Percentiles rank a stretch among this genome's conserved stretches.
These are phyloP conservation scores for Ricordea florida DNA, from an alignment of 92 coral and sea anemone species.

Conservation along the genomic window DNA sequence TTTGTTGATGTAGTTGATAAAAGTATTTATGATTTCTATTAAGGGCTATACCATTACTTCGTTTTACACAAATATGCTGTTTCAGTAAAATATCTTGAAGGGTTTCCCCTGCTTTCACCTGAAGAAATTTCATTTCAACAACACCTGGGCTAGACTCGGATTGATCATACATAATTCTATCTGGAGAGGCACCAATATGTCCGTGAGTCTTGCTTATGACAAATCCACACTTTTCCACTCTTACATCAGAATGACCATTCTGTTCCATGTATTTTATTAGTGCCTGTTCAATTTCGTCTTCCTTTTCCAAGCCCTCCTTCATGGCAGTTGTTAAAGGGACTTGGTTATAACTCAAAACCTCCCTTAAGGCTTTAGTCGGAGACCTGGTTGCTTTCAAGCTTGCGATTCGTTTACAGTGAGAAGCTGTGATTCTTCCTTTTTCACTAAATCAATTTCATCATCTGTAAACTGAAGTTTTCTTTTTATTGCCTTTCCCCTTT, in stretches of 20 bases:
- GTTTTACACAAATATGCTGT: conserved; percentile 6
- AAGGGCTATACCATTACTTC: background rate
- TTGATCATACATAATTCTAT: conserved; percentile 34
- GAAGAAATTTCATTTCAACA: conserved; percentile 28
- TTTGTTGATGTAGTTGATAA: conserved; percentile 22
- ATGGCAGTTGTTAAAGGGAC: conserved; percentile 18
- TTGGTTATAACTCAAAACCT: background rate
- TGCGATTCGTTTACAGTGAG: conserved; percentile 24
- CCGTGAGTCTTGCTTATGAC: too few species aligned
- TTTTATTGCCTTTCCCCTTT: conserved; percentile 21
- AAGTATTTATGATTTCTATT: conserved; percentile 22
- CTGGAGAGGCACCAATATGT: conserved; percentile 24
- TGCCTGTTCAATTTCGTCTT: too few species aligned
- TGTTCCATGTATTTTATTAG: too few species aligned
- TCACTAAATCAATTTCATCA: conserved; percentile 13
- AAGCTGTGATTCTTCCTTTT: conserved; percentile 47
- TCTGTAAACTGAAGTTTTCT: conserved; percentile 25
- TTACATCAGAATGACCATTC: too few species aligned
- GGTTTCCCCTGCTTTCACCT: conserved; percentile 20
- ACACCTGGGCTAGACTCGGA: conserved; percentile 34
- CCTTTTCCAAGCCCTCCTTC: conserved; percentile 4
- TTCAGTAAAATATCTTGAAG: conserved; percentile 3
- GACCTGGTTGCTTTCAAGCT: conserved; percentile 10
- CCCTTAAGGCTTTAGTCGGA: conserved; percentile 11
- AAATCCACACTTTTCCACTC: too few species aligned